A percentile compares a stretch with the other conserved stretches of the same genome.
These are phyloP conservation scores for Grammomys dolichurus DNA, from an alignment of 2,113 vertebrate genomes.

Conservation along the genomic window DNA sequence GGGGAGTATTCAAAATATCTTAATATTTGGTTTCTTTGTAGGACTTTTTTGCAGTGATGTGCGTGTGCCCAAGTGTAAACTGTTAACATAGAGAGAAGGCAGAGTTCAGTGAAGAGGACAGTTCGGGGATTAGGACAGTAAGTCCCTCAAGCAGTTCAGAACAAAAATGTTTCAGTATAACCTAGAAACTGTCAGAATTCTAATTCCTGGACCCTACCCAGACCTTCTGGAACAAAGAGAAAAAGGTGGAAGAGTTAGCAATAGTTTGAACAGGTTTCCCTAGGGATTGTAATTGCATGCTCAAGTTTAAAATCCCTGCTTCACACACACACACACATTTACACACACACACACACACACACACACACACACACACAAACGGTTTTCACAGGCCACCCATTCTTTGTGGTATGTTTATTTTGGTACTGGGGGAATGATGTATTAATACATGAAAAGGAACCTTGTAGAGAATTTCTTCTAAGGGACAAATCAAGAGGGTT, in stretches of 20 bases:
- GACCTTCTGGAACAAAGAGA: neutral
- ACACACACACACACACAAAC: neutral
- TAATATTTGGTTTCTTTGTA: slow-evolving; percentile 17
- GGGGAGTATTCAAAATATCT: neutral
- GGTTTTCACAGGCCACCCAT: neutral
- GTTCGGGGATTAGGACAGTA: neutral
- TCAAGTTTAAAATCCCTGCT: neutral
- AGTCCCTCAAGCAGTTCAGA: neutral
- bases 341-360: neutral
- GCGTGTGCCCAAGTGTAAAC: neutral
- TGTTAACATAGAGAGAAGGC: slow-evolving; percentile 12
- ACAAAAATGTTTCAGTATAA: neutral
- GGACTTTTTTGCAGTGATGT: neutral
- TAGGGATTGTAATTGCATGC: neutral
- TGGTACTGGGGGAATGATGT: neutral
- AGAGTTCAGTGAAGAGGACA: neutral
- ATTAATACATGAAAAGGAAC: neutral
- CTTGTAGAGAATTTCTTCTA: slow-evolving; percentile 27
- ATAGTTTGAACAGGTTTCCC: neutral
- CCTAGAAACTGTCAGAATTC: neutral
- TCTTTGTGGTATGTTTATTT: neutral
- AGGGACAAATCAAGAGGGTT: slow-evolving; percentile 14
- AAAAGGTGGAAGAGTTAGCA: neutral
- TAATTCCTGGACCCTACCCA: neutral
- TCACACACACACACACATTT: neutral